phyloP scores from a whole-genome alignment of 2,113 vertebrate species.

The Microcebus ravelobensis region DNA sequence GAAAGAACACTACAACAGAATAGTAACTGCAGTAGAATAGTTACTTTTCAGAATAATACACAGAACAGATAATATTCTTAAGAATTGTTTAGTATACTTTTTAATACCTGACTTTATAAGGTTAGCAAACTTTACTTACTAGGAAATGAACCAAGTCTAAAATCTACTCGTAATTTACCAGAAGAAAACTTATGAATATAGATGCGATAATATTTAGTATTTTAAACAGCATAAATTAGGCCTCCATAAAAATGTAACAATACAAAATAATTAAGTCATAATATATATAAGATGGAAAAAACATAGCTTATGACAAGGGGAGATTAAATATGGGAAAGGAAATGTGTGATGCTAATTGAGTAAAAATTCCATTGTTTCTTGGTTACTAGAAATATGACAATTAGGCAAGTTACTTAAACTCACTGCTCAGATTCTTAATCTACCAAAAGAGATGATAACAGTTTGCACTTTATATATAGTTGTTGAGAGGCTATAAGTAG shows the following conservation, averaged over 20 bases:
- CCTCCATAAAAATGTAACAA: not conserved
- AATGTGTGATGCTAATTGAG: not conserved
- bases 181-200: conserved; percentile 1
- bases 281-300: not conserved
- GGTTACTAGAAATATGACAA: not conserved
- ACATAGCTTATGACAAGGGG: not conserved
- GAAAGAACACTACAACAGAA: not conserved
- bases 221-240: not conserved
- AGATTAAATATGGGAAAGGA: not conserved
- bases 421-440: not conserved
- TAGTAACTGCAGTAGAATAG: not conserved
- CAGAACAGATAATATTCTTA: not conserved
- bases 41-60: not conserved
- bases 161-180: not conserved
- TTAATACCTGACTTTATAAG: not conserved
- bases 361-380: not conserved
- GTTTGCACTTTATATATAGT: not conserved
- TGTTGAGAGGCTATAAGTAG: not conserved
- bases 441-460: not conserved
- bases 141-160: not conserved
- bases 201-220: not conserved
- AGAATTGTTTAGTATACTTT: not conserved
- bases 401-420: not conserved
- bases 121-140: not conserved
- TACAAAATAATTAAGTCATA: not conserved